These are phyloP conservation scores for Aphidoletes aphidimyza DNA, from an alignment of 2,888 invertebrate species.

Conservation along the genomic window DNA sequence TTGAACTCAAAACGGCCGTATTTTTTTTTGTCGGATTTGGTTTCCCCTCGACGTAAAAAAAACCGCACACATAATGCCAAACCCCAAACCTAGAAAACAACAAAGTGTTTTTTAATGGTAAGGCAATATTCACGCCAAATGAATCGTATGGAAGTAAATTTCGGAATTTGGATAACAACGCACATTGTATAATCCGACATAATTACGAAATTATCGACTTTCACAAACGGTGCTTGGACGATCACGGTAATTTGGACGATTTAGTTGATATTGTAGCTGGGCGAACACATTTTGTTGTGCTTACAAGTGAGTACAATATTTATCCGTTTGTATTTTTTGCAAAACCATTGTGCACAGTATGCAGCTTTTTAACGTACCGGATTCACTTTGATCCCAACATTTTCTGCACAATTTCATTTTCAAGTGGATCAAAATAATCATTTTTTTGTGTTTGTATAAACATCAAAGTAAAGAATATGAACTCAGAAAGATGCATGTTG, in stretches of 20 bases:
- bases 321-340: background rate
- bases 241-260: constrained; percentile 39
- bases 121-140: constrained; percentile 63
- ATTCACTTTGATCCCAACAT: too few relatives aligned
- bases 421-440: too few relatives aligned
- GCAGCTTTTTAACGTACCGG: too few relatives aligned
- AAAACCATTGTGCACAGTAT: too few relatives aligned
- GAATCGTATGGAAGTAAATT: constrained; percentile 54
- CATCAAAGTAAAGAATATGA: too few relatives aligned
- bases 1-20: too few relatives aligned
- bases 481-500: too few relatives aligned
- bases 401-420: too few relatives aligned
- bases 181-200: constrained; percentile 61
- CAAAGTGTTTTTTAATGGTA: constrained; percentile 65
- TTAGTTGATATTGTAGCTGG: constrained; percentile 54
- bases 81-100: constrained; percentile 64
- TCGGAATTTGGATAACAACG: constrained; percentile 25
- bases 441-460: too few relatives aligned
- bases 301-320: constrained; percentile 16
- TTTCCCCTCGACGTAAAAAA: too few relatives aligned
- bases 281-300: constrained; percentile 11
- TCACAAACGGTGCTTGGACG: constrained; percentile 58
- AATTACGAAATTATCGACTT: constrained; percentile 64
- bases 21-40: too few relatives aligned
- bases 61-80: too few relatives aligned